A percentile compares a stretch with the other conserved stretches of the same genome.
Conservation (phyloP, 2,113 vertebrate genomes). For the Epinephelus fuscoguttatus region DNA sequence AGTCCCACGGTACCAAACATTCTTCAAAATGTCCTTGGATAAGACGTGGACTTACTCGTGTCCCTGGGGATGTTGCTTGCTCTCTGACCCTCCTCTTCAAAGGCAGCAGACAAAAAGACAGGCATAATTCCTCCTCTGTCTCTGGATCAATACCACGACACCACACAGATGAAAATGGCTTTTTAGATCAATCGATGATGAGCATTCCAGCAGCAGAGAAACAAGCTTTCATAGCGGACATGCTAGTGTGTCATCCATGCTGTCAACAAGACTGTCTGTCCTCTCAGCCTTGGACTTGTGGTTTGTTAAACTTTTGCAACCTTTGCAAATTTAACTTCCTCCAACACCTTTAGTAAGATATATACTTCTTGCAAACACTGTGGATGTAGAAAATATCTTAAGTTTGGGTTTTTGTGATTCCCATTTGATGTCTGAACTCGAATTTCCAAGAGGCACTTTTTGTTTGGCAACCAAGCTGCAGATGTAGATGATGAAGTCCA, state of each 20-base stretch:
- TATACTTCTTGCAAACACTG: background rate
- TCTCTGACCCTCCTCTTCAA: background rate
- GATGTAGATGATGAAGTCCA: background rate
- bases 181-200: constrained; percentile 1
- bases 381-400: background rate
- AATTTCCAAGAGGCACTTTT: constrained; percentile 57
- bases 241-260: constrained; percentile 9
- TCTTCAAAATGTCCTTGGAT: background rate
- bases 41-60: accelerated
- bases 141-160: background rate
- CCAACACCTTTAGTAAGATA: background rate
- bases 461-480: constrained; percentile 37
- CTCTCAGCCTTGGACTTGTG: background rate
- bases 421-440: background rate
- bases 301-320: background rate
- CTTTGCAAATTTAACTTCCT: background rate
- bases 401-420: background rate
- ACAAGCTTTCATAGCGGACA: constrained; percentile 24
- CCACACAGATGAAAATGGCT: constrained; percentile 11
- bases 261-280: background rate
- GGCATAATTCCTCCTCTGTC: background rate
- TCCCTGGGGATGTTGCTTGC: background rate
- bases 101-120: background rate
- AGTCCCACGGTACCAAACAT: background rate
- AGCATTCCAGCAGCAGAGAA: background rate